Evolutionary conservation across 2,888 invertebrate genomes (phyloP), one percentile per base, ranked within the genome.

Genomic region (Cheilosia urbana): DNA sequence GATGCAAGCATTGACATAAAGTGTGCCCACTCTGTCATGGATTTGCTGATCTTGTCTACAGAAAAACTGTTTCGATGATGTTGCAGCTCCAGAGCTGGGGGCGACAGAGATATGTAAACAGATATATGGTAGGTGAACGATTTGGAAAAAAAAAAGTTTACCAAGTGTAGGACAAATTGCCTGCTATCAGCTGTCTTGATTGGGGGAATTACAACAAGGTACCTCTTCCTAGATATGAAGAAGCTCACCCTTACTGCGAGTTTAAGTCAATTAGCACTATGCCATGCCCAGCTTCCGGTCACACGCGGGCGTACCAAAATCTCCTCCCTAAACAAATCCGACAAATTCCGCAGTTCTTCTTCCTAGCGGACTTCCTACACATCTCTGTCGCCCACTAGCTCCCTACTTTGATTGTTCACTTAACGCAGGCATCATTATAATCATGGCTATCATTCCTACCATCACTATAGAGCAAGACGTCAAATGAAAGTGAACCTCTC

Each of bases 1-100:
- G 62, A 73, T 62, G 51, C 30, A 62, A 17, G 51, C 24, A 55
- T 51, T 51, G 72, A 51, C 51, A 30, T 60, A 24, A 37, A 24
- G 11, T 27, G 24, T 45, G 24, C 71, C 58, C 19, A 71, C 71
- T 34, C 30, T 27, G 2, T 53, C n/a, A 15, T 45, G 27, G 7
- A 45, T 68, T 51, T 19, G 51, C 34, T 9, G 49, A 65, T 34
- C 21, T 34, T 65, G 21, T 21, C 63, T 49, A 15, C 9, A 0
- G 37, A 15, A 6, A 66, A 40, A 49, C 27, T 34, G 34, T 49
- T 21, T 21, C 21, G 27, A 51, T 51, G 24, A 51, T 24, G 51
- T 19, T 49, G 49, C 49, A 49, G 21, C 17, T 19, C 21, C 15
- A 24, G 13, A 24, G 2, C 9, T 15, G 21, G 13, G 5, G 1